Percentiles rank a stretch among this genome's conserved stretches.
Evolutionary conservation across 2,797 vertebrate species (phyloP).

Genomic region (Pampus argenteus): DNA sequence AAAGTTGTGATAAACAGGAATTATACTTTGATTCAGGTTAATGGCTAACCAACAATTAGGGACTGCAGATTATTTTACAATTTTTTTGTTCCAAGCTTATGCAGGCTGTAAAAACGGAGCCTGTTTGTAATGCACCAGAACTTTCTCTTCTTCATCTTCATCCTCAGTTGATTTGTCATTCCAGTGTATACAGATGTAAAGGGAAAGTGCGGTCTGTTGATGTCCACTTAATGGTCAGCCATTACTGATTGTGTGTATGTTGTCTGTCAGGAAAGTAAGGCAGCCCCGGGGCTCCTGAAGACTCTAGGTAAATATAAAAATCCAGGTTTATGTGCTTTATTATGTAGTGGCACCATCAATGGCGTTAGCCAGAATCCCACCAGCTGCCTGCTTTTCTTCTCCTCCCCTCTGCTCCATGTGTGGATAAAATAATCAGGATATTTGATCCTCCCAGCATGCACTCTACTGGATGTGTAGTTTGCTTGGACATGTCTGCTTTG

Average conservation of each 20-base stretch:
- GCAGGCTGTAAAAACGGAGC: neutral
- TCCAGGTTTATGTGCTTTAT: constrained; percentile 45
- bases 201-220: constrained; percentile 38
- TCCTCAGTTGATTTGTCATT: constrained; percentile 2
- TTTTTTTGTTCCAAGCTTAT: neutral
- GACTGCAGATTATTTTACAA: neutral
- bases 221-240: neutral
- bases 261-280: constrained; percentile 44
- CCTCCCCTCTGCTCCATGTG: neutral
- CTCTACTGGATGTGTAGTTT: neutral
- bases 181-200: constrained; percentile 32
- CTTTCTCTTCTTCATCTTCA: constrained; percentile 7
- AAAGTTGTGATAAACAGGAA: neutral
- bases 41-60: neutral
- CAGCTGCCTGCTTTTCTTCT: neutral
- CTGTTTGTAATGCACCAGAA: neutral
- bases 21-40: neutral
- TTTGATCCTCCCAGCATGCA: neutral
- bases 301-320: constrained; percentile 40
- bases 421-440: neutral
- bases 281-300: constrained; percentile 33
- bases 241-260: constrained; percentile 22
- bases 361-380: neutral
- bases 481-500: constrained; percentile 4
- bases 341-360: constrained; percentile 10